Base-by-base conservation (phyloP, 2,113 vertebrate genomes). In the Turnix velox region DNA sequence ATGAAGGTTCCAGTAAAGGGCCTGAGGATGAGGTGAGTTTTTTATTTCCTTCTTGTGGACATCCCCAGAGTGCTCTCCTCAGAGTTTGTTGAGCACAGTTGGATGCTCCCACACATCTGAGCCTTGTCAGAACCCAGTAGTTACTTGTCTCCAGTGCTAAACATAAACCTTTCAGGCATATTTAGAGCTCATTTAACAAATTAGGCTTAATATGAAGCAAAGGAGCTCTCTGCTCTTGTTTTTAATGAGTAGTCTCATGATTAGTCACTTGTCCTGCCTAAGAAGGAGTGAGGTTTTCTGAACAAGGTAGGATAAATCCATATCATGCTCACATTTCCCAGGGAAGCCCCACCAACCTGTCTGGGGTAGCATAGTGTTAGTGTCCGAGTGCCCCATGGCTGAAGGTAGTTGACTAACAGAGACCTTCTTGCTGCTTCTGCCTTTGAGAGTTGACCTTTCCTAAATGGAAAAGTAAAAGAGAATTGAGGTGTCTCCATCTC, bases 1-100 rank as follows among this genome's bases (percentile, higher is more conserved):
- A 97, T 80, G 97, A 96, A 40, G 86, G 86, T 10, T 77, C 73
- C 57, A 97, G 93, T 10, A 96, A 93, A 81, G 96, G 88, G 5
- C 82, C 97, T 30, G 92, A 91, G 46, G 94, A 97, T 15, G 92
- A 97, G 97, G 96, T 97, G 66, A 55, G 88, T 31, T 20, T 49
- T 90, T 39, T 4, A 40, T 87, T 68, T 79, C 20, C 20, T 65
- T 3, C 5, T 76, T 14, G 6, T 39, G n/a, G n/a, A 2, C 8
- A 8, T 16, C 20, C 74, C 45, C 37, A 85, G 67, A 78, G n/a
- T 18, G 16, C 1, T 3, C 11, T 78, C 2, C 72, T 61, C 37
- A 24, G n/a, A 55, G 24, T 16, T 3, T 42, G 27, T 19, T 58
- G 58, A 54, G 14, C 1, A 74, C 1, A 74, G 17, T 1, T 68